Percentiles rank a stretch among this genome's conserved stretches.
phyloP scores from a whole-genome alignment of 2,797 vertebrate species.

The Paguma larvata region DNA sequence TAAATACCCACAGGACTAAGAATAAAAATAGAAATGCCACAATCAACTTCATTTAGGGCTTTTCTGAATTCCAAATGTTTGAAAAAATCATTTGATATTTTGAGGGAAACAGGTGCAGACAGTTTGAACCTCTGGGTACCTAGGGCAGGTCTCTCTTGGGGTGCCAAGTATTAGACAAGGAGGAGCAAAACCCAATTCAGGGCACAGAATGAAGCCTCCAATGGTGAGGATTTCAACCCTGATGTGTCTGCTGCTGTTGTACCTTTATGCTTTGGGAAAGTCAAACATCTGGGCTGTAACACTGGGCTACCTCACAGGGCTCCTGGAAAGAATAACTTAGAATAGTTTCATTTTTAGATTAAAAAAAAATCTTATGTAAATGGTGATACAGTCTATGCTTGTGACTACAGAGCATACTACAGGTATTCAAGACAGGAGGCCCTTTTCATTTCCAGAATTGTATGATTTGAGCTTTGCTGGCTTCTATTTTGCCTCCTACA shows the following conservation, averaged over 20 bases:
- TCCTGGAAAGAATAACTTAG: constrained; percentile 3
- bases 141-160: neutral
- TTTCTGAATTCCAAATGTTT: constrained; percentile 53
- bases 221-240: neutral
- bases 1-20: constrained; percentile 17
- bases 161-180: neutral
- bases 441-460: neutral
- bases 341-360: constrained; percentile 15
- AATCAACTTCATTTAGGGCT: neutral
- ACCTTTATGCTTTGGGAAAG: neutral
- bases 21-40: constrained; percentile 52
- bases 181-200: neutral
- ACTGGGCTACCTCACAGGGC: neutral
- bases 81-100: constrained; percentile 28
- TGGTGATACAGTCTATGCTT: neutral
- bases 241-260: neutral
- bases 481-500: neutral
- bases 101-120: neutral
- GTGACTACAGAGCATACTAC: neutral
- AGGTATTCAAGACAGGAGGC: neutral
- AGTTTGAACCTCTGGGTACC: neutral
- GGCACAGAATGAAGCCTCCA: neutral
- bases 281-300: neutral
- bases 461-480: neutral
- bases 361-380: constrained; percentile 1